Conservation (phyloP, 1,140 invertebrate genomes). For the Diachasma alloeum region DNA sequence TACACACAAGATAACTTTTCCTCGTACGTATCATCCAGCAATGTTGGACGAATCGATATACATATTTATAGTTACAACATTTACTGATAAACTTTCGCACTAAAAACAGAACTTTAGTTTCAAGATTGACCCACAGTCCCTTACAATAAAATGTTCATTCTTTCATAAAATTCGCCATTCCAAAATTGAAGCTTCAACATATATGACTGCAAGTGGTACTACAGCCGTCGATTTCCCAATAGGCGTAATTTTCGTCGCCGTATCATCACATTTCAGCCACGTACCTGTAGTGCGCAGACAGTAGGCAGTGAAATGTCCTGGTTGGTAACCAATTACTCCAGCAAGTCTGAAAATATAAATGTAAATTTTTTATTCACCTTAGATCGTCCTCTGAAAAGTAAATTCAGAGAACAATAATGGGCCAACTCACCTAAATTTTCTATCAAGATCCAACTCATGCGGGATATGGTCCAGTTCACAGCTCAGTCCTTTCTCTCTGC, state of each 20-base stretch:
- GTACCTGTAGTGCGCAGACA: neutral
- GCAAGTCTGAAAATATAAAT: neutral
- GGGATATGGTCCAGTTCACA: neutral
- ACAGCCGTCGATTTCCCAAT: too few species aligned
- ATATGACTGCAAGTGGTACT: too few species aligned
- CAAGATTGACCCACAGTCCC: too few species aligned
- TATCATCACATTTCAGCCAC: neutral
- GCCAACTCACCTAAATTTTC: neutral
- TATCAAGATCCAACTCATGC: neutral
- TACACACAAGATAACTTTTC: too few species aligned
- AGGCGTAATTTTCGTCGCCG: neutral
- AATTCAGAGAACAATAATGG: neutral
- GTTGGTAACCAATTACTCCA: neutral
- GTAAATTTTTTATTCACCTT: neutral
- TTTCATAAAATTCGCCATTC: too few species aligned
- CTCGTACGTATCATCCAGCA: too few species aligned
- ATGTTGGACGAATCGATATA: too few species aligned
- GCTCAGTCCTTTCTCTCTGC: neutral
- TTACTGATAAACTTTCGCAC: too few species aligned
- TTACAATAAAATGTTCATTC: too few species aligned
- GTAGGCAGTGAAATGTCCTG: neutral
- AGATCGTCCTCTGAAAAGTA: neutral
- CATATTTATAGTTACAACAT: too few species aligned
- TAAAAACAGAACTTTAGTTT: too few species aligned
- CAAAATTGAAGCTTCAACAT: too few species aligned